phyloP scores from a whole-genome alignment of 2,113 vertebrate species.

The Falco punctatus region DNA sequence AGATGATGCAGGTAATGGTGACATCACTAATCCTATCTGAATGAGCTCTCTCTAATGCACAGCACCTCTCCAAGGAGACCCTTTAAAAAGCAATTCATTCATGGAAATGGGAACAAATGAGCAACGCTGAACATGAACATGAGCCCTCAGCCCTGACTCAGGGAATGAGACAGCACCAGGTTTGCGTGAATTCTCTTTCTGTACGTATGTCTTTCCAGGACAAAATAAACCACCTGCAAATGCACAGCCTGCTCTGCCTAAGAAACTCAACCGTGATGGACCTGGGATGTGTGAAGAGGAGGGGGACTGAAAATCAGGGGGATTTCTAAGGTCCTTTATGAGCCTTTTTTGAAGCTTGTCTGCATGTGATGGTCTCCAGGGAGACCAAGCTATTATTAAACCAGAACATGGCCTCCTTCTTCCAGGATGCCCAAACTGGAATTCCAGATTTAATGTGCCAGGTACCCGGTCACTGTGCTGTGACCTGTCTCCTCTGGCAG shows the following conservation, averaged over 20 bases:
- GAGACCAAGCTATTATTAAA: not conserved
- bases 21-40: not conserved
- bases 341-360: not conserved
- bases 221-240: not conserved
- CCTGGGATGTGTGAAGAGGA: not conserved
- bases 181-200: not conserved
- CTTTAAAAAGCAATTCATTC: not conserved
- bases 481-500: not conserved
- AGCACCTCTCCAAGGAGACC: not conserved
- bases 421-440: not conserved
- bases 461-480: rapidly evolving
- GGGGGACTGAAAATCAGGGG: not conserved
- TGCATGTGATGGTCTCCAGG: not conserved
- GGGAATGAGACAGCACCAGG: not conserved
- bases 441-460: not conserved
- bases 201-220: not conserved
- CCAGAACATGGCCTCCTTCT: not conserved
- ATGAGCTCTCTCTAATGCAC: not conserved
- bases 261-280: not conserved
- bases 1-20: not conserved
- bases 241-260: not conserved
- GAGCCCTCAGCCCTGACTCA: not conserved
- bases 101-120: not conserved
- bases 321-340: not conserved
- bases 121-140: not conserved